These are phyloP conservation scores for Coremacera marginata DNA, from an alignment of 2,888 invertebrate species.

Conservation along the genomic window DNA sequence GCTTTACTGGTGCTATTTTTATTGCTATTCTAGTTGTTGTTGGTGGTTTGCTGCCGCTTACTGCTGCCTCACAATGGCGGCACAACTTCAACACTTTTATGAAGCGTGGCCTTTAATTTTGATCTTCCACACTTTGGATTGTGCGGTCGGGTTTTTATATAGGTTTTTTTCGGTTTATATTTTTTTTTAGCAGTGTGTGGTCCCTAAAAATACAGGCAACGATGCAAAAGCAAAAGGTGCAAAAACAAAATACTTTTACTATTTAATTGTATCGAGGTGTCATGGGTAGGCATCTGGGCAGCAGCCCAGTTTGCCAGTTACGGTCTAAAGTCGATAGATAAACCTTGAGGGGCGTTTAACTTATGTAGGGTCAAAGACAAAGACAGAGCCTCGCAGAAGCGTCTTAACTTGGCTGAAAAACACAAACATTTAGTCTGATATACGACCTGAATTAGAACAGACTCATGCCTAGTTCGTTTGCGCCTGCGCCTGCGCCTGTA, in stretches of 20 bases:
- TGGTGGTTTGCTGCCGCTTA: slow-evolving; percentile 48
- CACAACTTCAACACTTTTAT: slow-evolving; percentile 54
- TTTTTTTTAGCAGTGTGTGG: slow-evolving; percentile 32
- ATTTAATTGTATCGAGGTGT: slow-evolving; percentile 42
- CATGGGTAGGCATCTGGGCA: slow-evolving; percentile 35
- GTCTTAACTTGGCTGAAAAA: neutral
- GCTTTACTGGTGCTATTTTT: slow-evolving; percentile 33
- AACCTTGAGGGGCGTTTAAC: slow-evolving; percentile 8
- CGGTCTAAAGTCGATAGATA: neutral
- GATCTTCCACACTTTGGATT: slow-evolving; percentile 51
- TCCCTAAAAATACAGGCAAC: slow-evolving; percentile 15
- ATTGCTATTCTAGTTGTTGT: slow-evolving; percentile 37
- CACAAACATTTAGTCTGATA: neutral
- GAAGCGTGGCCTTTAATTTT: slow-evolving; percentile 56
- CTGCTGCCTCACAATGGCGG: slow-evolving; percentile 45
- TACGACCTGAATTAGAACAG: neutral
- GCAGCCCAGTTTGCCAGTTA: slow-evolving; percentile 4
- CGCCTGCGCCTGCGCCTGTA: neutral
- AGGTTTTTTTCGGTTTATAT: neutral
- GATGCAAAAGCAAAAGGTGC: neutral
- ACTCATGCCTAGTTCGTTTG: neutral
- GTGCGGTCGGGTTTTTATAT: slow-evolving; percentile 1
- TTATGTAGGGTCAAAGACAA: slow-evolving; percentile 6
- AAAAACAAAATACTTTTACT: slow-evolving; percentile 28
- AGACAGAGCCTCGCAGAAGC: neutral